These are phyloP conservation scores for Bombus superbus DNA, from an alignment of 1,140 invertebrate species.

Conservation along the genomic window DNA sequence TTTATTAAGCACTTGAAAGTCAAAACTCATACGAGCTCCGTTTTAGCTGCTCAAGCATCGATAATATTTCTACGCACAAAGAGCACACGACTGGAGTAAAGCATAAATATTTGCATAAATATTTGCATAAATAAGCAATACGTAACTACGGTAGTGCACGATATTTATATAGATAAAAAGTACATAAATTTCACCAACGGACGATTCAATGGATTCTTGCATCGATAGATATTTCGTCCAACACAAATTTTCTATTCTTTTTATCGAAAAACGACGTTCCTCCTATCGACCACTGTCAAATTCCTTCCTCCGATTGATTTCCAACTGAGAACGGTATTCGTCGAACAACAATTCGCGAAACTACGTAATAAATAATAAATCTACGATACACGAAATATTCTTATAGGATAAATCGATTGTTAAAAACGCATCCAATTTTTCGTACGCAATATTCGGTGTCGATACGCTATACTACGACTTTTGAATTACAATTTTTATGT, in stretches of 20 bases:
- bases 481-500: not conserved
- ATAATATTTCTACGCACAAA: too few relatives aligned
- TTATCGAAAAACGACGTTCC: not conserved
- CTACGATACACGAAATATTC: not conserved
- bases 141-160: too few relatives aligned
- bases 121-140: too few relatives aligned
- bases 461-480: not conserved
- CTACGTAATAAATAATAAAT: not conserved
- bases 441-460: not conserved
- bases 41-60: too few relatives aligned
- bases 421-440: too few relatives aligned
- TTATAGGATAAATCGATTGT: too few relatives aligned
- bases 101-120: too few relatives aligned
- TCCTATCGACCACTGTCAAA: not conserved
- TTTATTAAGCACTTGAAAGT: too few relatives aligned
- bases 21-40: too few relatives aligned
- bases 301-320: not conserved
- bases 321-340: not conserved
- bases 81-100: too few relatives aligned
- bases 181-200: too few relatives aligned
- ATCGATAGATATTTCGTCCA: not conserved
- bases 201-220: not conserved
- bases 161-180: too few relatives aligned
- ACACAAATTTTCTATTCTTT: not conserved
- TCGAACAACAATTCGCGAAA: not conserved